Conservation (phyloP, 2,888 invertebrate species). For the Andrena haemorrhoa region DNA sequence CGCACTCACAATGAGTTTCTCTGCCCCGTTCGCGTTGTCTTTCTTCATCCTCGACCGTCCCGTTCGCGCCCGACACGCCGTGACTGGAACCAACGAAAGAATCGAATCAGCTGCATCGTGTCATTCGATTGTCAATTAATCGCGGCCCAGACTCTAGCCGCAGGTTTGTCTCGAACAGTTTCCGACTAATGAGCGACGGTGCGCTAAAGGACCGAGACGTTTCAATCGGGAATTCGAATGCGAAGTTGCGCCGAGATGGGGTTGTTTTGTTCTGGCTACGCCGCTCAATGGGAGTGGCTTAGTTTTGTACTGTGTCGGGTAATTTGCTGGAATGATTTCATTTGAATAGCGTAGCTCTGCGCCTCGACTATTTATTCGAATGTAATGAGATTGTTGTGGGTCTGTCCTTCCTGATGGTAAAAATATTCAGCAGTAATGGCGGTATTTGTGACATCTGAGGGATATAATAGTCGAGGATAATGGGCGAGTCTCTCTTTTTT, state of each 20-base stretch:
- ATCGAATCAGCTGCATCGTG: conserved; percentile 32
- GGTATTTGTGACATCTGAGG: too few species aligned
- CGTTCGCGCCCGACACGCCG: not conserved
- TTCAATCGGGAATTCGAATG: conserved; percentile 17
- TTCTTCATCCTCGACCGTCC: not conserved
- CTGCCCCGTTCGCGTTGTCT: conserved; percentile 16
- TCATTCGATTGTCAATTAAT: conserved; percentile 52
- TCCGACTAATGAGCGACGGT: conserved; percentile 27
- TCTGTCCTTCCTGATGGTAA: too few species aligned
- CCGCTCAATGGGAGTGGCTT: too few species aligned
- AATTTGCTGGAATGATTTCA: too few species aligned
- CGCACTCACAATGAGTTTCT: conserved; percentile 62
- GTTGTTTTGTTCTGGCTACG: too few species aligned
- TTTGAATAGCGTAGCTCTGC: too few species aligned
- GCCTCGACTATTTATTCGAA: too few species aligned
- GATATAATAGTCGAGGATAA: too few species aligned
- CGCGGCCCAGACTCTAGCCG: conserved; percentile 14
- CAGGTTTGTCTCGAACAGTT: conserved; percentile 22
- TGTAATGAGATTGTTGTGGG: too few species aligned
- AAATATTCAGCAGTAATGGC: too few species aligned
- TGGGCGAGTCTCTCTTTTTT: too few species aligned
- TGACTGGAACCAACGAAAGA: conserved; percentile 10
- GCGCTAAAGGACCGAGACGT: not conserved
- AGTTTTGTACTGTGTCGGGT: too few species aligned
- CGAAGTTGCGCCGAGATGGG: not conserved